These are phyloP conservation scores for Calephelis nemesis DNA, from an alignment of 1,140 invertebrate species.

Conservation along the genomic window DNA sequence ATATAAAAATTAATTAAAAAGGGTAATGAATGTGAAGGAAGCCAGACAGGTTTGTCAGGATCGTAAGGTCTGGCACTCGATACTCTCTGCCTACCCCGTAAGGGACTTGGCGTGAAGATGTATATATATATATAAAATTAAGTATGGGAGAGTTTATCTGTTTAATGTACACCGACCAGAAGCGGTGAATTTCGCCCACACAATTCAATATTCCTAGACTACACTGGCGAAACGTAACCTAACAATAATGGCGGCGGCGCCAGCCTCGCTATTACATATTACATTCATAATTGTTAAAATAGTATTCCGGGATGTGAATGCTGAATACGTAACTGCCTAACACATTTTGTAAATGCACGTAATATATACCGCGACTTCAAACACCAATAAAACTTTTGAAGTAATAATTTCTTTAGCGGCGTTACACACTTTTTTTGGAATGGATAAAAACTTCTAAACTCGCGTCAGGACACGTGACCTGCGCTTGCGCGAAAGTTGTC, in stretches of 20 bases:
- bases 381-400: neutral
- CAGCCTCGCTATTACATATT: constrained; percentile 58
- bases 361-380: neutral
- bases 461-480: too few species aligned
- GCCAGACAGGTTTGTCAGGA: too few species aligned
- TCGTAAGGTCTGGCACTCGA: too few species aligned
- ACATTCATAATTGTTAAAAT: constrained; percentile 53
- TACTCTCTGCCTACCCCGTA: too few species aligned
- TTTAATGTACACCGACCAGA: constrained; percentile 31
- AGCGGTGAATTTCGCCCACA: constrained; percentile 35
- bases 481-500: too few species aligned
- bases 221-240: constrained; percentile 44
- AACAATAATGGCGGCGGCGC: constrained; percentile 61
- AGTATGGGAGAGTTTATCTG: constrained; percentile 18
- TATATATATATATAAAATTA: constrained; percentile 13
- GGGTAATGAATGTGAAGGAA: too few species aligned
- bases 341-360: neutral
- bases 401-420: too few species aligned
- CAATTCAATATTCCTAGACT: constrained; percentile 35
- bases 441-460: too few species aligned
- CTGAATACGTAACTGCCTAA: constrained; percentile 3
- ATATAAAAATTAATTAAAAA: too few species aligned
- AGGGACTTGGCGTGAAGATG: too few species aligned
- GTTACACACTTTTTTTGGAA: too few species aligned
- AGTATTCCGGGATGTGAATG: constrained; percentile 18